Evolutionary conservation across 2,113 vertebrate genomes (phyloP), one percentile per base, ranked within the genome.

Genomic region (Amia ocellicauda): DNA sequence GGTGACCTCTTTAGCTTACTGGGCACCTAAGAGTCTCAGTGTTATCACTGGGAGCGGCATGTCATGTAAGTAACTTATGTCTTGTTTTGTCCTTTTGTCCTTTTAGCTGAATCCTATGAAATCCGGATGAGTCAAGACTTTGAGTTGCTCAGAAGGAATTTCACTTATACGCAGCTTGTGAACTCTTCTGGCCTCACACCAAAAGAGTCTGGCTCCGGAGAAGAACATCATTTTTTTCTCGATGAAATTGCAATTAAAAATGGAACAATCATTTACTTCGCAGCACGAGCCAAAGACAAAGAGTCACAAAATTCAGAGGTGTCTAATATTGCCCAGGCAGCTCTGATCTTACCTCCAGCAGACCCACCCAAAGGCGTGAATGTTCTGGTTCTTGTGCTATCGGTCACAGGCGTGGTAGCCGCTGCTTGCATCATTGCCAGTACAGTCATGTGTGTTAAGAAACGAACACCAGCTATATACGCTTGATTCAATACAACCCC

Each of bases 61-160:
- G n/a, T n/a, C n/a, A n/a, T n/a, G n/a, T n/a, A n/a, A n/a, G n/a
- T n/a, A n/a, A n/a, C n/a, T n/a, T n/a, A n/a, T 27, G 24, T n/a
- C 20, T 13, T 22, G 13, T 43, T 2, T 13, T 26, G 26, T 24
- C 16, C 28, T 36, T 56, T 78, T 70, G n/a, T n/a, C n/a, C n/a
- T 82, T 83, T 72, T 74, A 90, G 81, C 80, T 27, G 23, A 65
- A 59, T 76, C 64, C 53, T 89, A 85, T 63, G 77, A 89, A 74
- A 80, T 85, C 66, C 78, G 76, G 73, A 74, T 77, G 66, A 78
- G 78, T 62, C 51, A 52, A 57, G 78, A 19, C 64, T 80, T 79
- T 11, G 67, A 56, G 50, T 50, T 64, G 22, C 62, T 86, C 68
- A 76, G 53, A 61, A 57, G 72, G 14, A 68, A 78, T 26, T 90